Base-by-base conservation (phyloP, 37 sponge, comb jelly and placozoan genomes). In the Geodia barretti region DNA sequence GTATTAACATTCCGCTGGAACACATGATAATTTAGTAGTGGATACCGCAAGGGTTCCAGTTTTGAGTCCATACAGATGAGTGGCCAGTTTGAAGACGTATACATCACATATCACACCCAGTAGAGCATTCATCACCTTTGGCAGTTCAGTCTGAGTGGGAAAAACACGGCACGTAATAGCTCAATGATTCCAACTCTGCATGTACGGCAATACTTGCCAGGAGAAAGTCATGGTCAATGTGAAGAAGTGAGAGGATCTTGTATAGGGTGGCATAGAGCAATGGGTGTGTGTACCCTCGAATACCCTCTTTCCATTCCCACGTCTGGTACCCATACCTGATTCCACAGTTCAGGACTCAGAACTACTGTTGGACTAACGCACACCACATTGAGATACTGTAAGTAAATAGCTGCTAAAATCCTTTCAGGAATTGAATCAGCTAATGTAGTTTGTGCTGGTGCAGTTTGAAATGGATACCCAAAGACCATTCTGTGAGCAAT, bases 261-360 rank as follows among this genome's bases (percentile, higher is more conserved):
- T 90, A 96, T 7, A 89, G 64, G 1, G 39, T 39, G 30, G 87
- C 88, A 83, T 89, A 96, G 59, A 92, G 3, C 17, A 90, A 72
- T 29, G 96, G 96, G 59, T 92, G 88, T 4, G 84, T 65, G 78
- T 84, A 96, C 54, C 93, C 90, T 19, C 96, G 85, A 4, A 92
- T 87, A 3, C 74, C 80, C 69, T 84, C 71, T 17, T 87, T 70
- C 96, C 96, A 96, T 80, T 96, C 96, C 96, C 93, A 96, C 3
- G 96, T 90, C 61, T 89, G 60, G 78, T 93, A 83, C 3, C 96
- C 96, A 83, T 87, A 84, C 0, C 86, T 93, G 54, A 43, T 63
- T 47, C 54, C 54, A 47, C 54, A 47, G 54, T 47, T 47, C 54
- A 47, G 54, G 54, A 25, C 35, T 5, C 70, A 25, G 21, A 69